phyloP scores from a whole-genome alignment of 2,888 invertebrate species.

The Glyphotaelius pellucidus region DNA sequence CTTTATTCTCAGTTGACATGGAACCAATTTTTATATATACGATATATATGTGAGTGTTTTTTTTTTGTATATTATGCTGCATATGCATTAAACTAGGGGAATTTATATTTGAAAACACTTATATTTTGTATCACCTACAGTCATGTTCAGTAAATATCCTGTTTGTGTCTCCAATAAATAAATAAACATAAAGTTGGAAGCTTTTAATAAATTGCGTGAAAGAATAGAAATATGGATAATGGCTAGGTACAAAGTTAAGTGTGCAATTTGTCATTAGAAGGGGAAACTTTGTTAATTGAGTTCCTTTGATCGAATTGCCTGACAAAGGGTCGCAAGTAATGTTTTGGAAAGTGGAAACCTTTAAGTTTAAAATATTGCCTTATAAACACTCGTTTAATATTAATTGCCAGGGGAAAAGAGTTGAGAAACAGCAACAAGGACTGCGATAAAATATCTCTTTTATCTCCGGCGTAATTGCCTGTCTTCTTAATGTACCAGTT shows the following conservation, averaged over 20 bases:
- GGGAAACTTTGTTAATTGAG: background rate
- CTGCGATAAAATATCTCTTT: background rate
- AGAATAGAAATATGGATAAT: background rate
- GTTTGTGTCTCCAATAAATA: too few species aligned
- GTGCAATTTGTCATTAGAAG: background rate
- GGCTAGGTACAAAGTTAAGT: background rate
- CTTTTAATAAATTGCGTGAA: background rate
- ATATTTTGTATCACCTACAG: too few species aligned
- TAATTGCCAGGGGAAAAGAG: background rate
- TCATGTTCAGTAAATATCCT: too few species aligned
- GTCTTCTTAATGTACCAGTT: background rate
- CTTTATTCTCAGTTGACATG: too few species aligned
- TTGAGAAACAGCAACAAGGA: background rate
- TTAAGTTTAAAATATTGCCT: slow-evolving; percentile 2
- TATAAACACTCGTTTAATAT: slow-evolving; percentile 2
- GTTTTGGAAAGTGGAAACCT: background rate
- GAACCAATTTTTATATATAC: too few species aligned
- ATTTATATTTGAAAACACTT: too few species aligned
- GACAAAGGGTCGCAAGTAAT: background rate
- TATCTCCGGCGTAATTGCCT: background rate
- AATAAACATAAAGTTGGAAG: background rate
- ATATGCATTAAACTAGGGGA: too few species aligned
- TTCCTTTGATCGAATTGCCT: background rate
- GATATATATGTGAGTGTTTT: too few species aligned
- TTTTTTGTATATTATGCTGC: too few species aligned